phyloP scores from a whole-genome alignment of 2,797 vertebrate species.

The Spea hammondii region DNA sequence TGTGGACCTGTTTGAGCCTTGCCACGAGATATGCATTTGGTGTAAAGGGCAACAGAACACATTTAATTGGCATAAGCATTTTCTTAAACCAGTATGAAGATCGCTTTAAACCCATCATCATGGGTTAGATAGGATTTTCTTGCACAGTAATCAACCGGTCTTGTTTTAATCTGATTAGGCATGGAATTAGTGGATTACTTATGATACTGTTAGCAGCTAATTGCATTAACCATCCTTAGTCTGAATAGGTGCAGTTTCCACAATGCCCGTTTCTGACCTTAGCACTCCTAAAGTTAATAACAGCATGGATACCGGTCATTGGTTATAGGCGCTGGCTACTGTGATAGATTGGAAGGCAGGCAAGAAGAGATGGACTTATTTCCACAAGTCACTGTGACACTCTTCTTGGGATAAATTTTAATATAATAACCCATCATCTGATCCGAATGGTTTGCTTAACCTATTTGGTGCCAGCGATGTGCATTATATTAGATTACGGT shows the following conservation, averaged over 20 bases:
- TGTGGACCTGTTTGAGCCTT: too few species aligned
- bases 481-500: too few species aligned
- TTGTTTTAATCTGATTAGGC: conserved; percentile 19
- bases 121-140: not conserved
- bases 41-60: not conserved
- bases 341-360: not conserved
- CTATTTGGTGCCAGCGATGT: too few species aligned
- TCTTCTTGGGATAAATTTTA: too few species aligned
- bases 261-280: not conserved
- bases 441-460: too few species aligned
- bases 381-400: too few species aligned
- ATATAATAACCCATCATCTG: too few species aligned
- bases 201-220: not conserved
- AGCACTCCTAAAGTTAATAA: not conserved
- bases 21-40: too few species aligned
- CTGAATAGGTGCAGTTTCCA: not conserved
- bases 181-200: conserved; percentile 10
- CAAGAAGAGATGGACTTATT: too few species aligned
- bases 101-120: not conserved
- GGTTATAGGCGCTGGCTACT: conserved; percentile 12
- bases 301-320: not conserved
- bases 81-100: not conserved
- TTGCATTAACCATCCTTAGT: not conserved
- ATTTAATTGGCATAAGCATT: not conserved
- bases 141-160: not conserved